Evolutionary conservation across 2,113 vertebrate species (phyloP), one percentile per base, ranked within the genome.

Genomic region (Pagrus major): DNA sequence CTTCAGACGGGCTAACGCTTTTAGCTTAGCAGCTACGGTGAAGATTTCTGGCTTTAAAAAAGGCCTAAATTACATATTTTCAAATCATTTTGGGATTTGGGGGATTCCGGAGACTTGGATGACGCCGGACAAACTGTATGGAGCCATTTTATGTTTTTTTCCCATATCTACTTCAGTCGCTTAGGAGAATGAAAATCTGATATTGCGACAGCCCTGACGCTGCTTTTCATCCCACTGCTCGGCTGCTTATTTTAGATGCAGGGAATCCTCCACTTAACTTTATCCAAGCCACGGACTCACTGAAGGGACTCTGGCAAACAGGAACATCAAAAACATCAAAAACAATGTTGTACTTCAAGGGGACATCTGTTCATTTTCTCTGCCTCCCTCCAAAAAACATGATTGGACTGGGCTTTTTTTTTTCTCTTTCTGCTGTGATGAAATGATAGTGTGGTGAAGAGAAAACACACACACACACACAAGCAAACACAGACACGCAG

Each of bases 281-380:
- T 2, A 25, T 69, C 64, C 72, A 42, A 63, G 37, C 33, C 46
- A 9, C 6, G 4, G 14, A 39, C 52, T 63, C 67, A 12, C 23
- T 25, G 65, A 55, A 31, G 66, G 54, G 64, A 31, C 4, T 18
- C 37, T 65, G 84, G 67, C 64, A 76, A 86, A 80, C 60, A 25
- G 27, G 44, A 71, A 77, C 41, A 78, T 82, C 27, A 58, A 23
- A 69, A 71, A 77, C 41, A 78, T 82, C 27, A 58, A 23, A 69
- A 77, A 82, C 75, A 85, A 41, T 29, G 49, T 33, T 27, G 10
- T 23, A 47, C 46, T 86, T 75, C n/a, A 60, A 82, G 74, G 61
- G 64, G 68, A 71, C 86, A 80, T 76, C 72, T 88, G 76, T 72
- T 88, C 68, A 55, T 80, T 67, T 65, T 66, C 63, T 55, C 63